These are phyloP conservation scores for Hozukius guyotensis DNA, from an alignment of 2,797 vertebrate genomes.

Conservation along the genomic window DNA sequence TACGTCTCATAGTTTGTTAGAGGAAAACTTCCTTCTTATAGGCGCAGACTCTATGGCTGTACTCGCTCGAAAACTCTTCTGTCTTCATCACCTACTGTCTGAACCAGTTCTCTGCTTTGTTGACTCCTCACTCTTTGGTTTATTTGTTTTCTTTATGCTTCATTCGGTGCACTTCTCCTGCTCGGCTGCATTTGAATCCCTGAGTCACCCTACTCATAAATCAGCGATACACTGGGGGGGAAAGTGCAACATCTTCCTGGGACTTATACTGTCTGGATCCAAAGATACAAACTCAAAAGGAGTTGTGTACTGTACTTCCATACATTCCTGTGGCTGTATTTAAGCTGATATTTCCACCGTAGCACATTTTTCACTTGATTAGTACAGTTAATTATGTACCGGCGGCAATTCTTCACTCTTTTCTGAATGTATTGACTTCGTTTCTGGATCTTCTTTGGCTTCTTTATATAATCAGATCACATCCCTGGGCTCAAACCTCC, in stretches of 20 bases:
- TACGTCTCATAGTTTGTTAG: background rate
- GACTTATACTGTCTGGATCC: background rate
- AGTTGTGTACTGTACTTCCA: background rate
- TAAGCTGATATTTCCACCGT: background rate
- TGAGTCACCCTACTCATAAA: conserved; percentile 24
- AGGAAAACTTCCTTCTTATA: background rate
- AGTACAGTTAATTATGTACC: conserved; percentile 14
- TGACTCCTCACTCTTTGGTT: background rate
- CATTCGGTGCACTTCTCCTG: conserved; percentile 1
- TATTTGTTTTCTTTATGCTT: conserved; percentile 30
- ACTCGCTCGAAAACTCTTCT: background rate
- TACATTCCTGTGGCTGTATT: background rate
- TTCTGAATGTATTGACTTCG: conserved; percentile 9
- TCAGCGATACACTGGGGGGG: background rate
- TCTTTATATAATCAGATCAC: conserved; percentile 29
- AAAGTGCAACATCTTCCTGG: background rate
- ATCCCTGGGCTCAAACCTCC: conserved; percentile 29
- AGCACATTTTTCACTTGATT: conserved; percentile 5
- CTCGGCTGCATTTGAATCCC: conserved; percentile 2
- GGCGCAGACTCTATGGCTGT: background rate
- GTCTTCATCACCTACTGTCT: conserved; percentile 10
- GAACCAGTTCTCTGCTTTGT: conserved; percentile 1
- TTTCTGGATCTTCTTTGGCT: background rate
- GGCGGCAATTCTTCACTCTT: background rate
- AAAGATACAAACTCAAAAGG: background rate